Conservation (phyloP, 2,888 invertebrate species). For the Eubasilissa splendida region DNA sequence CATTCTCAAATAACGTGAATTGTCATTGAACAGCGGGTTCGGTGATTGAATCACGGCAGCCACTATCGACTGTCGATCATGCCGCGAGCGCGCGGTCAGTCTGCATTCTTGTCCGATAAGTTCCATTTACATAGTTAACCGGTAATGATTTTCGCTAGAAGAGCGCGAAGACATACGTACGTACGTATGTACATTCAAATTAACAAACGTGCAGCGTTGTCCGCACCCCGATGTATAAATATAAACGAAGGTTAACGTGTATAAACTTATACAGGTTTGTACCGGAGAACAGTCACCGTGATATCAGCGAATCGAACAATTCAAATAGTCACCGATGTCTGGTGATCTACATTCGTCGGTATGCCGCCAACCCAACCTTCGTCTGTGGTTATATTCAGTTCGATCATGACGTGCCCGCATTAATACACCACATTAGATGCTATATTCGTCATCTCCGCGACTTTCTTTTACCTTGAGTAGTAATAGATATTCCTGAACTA, state of each 20-base stretch:
- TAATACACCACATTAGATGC: too few species aligned
- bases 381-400: conserved; percentile 22
- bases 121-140: conserved; percentile 5
- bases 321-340: conserved; percentile 4
- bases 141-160: not conserved
- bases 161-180: too few species aligned
- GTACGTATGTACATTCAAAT: too few species aligned
- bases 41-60: not conserved
- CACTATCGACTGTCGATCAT: not conserved
- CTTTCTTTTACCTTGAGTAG: too few species aligned
- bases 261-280: not conserved
- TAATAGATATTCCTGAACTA: too few species aligned
- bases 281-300: not conserved
- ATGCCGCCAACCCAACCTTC: conserved; percentile 19
- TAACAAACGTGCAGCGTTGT: not conserved
- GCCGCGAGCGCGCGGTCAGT: not conserved
- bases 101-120: conserved; percentile 7
- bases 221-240: not conserved
- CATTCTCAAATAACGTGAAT: too few species aligned
- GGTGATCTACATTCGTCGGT: conserved; percentile 24
- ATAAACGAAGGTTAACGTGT: not conserved
- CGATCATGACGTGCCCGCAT: too few species aligned
- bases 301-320: not conserved
- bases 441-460: too few species aligned
- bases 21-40: too few species aligned